Evolutionary conservation across 2,797 vertebrate species (phyloP), one percentile per base, ranked within the genome.

Genomic region (Coregonus suidteri): DNA sequence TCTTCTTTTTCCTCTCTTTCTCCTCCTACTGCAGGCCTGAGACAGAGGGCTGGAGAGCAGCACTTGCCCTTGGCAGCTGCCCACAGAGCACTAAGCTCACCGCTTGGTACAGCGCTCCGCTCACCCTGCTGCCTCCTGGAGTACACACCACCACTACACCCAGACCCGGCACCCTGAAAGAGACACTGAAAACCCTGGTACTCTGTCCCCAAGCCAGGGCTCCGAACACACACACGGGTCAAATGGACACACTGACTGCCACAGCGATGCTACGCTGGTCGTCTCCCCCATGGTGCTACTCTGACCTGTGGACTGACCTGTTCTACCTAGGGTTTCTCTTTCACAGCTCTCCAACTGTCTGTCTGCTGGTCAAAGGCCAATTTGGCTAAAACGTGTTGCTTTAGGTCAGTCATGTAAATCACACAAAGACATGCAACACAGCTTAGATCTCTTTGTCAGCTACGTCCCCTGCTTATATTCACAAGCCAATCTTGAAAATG

Each of bases 61-160:
- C 73, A 68, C 82, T 82, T 78, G 66, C 68, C 74, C 70, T 81
- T 83, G 80, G 69, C 70, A 81, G 72, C 37, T 72, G 7, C 74
- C 75, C 79, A 70, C 41, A 72, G 65, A 75, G 77, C 9, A 47
- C 41, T 47, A 47, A 11, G 41, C 41, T 2, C 41, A 11, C 9
- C 9, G 9, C 41, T 47, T 47, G 1, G 3, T 47, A 11, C 9
- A 9, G 41, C 78, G 76, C 75, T 79, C 35, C 11, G 72, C 18
- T 25, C 3, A 37, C 4, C 59, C 77, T 0, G 11, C 35, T 25
- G 6, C 13, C 51, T 18, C 71, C 52, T 62, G 59, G 4, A 62
- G 6, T 20, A 13, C 18, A 56, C 54, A 59, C 6, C 13, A 11
- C 54, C 56, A 41, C 73, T 16, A 74, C 56, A 30, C 9, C 34